Base-by-base conservation (phyloP, 2,797 vertebrate species). In the Nannoperca australis region DNA sequence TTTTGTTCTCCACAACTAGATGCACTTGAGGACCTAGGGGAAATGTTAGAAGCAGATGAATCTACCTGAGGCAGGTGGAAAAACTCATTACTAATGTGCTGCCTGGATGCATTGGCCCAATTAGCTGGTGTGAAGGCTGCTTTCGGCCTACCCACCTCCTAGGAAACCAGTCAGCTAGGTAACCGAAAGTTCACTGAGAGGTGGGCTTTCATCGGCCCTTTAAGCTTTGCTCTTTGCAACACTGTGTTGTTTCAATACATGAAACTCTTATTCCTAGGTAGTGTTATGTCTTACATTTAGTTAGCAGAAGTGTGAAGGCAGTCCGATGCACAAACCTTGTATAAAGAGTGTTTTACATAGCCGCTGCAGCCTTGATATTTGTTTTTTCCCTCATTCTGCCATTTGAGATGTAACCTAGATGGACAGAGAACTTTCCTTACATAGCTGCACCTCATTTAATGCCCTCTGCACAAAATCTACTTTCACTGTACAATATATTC, bases 31-130 rank as follows among this genome's bases (percentile, higher is more conserved):
- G 32, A 72, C 79, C 58, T 15, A 60, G 44, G 85, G 85, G 84
- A 70, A 62, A 76, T 18, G 65, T 70, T 64, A 51, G 55, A 84
- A 61, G 65, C 51, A 58, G 76, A 11, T 67, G 70, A 78, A 42
- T 49, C 20, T 70, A 88, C 85, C 81, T 73, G 81, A 82, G 53
- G 49, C 88, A 87, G 87, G 67, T 79, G 78, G 75, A 67, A 82
- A 76, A 64, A 60, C 68, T 75, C 51, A 38, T 32, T 13, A 65
- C 18, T 68, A 78, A 81, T 69, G 11, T 78, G 69, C 74, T 64
- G 75, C 81, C 58, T 74, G 74, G 73, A 67, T 83, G 77, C 80
- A 60, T 50, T 58, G 66, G 68, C 76, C 73, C 64, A 85, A 84
- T 89, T 76, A 91, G 63, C 72, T 9, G 73, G 22, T 32, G 61